Evolutionary conservation across 2,888 invertebrate genomes (phyloP).

Genomic region (Cheilosia grossa): DNA sequence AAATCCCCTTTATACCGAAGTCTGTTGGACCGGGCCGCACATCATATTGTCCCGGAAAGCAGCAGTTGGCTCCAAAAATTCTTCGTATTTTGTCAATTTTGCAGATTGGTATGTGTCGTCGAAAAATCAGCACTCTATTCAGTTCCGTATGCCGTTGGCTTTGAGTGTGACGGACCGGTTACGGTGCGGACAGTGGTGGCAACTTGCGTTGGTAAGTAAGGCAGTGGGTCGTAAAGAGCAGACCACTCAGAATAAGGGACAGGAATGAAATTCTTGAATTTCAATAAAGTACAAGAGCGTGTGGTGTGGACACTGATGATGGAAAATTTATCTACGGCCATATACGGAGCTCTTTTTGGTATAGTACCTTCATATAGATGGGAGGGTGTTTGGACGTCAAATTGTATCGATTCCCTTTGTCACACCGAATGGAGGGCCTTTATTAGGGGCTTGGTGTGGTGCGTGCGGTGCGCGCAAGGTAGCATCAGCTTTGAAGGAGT

Average conservation of each 20-base stretch:
- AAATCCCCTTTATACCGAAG: not conserved
- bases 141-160: constrained; percentile 4
- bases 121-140: constrained; percentile 45
- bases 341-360: not conserved
- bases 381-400: constrained; percentile 10
- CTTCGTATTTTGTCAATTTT: constrained; percentile 62
- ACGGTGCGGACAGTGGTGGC: not conserved
- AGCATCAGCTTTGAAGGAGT: constrained; percentile 1
- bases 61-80: constrained; percentile 44
- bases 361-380: constrained; percentile 24
- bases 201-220: constrained; percentile 2
- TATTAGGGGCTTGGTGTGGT: not conserved
- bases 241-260: not conserved
- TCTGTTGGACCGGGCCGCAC: not conserved
- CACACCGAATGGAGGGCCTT: constrained; percentile 4
- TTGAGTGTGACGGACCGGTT: not conserved
- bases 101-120: constrained; percentile 50
- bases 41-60: constrained; percentile 13
- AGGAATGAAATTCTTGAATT: constrained; percentile 39
- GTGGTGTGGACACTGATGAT: constrained; percentile 1
- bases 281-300: constrained; percentile 44
- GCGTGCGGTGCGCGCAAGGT: not conserved
- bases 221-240: constrained; percentile 44
- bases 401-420: constrained; percentile 45
- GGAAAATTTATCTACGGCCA: not conserved